Evolutionary conservation across 2,113 vertebrate genomes (phyloP).

Genomic region (Rynchops niger): DNA sequence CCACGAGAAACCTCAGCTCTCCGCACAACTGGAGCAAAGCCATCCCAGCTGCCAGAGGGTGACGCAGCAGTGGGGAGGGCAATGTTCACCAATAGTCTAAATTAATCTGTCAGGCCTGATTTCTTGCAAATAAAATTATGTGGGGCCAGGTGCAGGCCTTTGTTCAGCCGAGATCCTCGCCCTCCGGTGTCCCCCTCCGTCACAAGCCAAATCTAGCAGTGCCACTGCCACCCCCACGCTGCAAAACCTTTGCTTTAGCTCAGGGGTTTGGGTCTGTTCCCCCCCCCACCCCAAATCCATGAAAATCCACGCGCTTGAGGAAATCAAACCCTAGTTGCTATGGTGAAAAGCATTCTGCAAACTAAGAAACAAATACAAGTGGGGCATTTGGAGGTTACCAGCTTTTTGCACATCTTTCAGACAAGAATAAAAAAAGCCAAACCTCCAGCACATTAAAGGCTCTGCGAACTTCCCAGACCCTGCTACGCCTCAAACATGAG

Average conservation of each 20-base stretch:
- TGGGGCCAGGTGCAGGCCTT: background rate
- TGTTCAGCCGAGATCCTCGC: background rate
- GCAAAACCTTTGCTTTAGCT: background rate
- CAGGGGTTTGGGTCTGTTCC: background rate
- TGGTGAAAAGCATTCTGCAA: slow-evolving; percentile 62
- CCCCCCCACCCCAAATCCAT: background rate
- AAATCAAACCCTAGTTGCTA: slow-evolving; percentile 59
- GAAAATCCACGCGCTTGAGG: slow-evolving; percentile 43
- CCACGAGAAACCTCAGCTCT: background rate
- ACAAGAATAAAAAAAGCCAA: background rate
- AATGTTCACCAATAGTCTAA: background rate
- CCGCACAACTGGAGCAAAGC: background rate
- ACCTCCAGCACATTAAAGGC: background rate
- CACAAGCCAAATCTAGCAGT: background rate
- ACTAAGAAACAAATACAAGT: slow-evolving; percentile 61
- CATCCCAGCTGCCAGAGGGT: slow-evolving; percentile 20
- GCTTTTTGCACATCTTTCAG: slow-evolving; percentile 14
- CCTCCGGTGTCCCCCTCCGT: background rate
- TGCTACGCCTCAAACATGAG: background rate
- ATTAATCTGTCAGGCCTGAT: background rate
- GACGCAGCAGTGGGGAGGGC: background rate
- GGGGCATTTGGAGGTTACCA: slow-evolving; percentile 59
- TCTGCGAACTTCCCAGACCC: background rate
- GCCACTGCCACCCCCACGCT: background rate
- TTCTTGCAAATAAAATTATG: background rate